These are phyloP conservation scores for Cyclargus thomasi DNA, from an alignment of 1,140 invertebrate species.

Conservation along the genomic window DNA sequence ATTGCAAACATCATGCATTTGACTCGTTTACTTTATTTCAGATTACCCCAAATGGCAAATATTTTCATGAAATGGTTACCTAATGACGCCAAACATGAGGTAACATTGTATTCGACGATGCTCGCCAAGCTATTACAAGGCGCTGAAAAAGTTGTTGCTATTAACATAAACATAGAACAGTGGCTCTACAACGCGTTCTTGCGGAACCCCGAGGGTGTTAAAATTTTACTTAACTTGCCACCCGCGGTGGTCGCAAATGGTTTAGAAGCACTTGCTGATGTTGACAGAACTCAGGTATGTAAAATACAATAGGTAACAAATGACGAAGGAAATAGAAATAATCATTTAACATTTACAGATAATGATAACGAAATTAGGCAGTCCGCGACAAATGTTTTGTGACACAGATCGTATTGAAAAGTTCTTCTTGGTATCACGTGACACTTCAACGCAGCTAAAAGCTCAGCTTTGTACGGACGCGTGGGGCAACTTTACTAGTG, in stretches of 20 bases:
- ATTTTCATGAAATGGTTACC: slow-evolving; percentile 50
- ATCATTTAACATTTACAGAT: slow-evolving; percentile 42
- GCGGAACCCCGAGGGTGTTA: slow-evolving; percentile 51
- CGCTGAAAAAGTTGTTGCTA: slow-evolving; percentile 44
- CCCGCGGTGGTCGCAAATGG: slow-evolving; percentile 47
- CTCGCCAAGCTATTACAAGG: slow-evolving; percentile 55
- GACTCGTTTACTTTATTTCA: slow-evolving; percentile 34
- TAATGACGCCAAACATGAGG: slow-evolving; percentile 39
- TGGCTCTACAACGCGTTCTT: slow-evolving; percentile 52
- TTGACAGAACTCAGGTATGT: slow-evolving; percentile 58
- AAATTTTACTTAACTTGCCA: slow-evolving; percentile 43
- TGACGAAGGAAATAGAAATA: neutral
- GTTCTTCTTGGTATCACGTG: slow-evolving; percentile 63
- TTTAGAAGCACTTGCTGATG: slow-evolving; percentile 61
- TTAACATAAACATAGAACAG: slow-evolving; percentile 60
- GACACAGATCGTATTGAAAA: slow-evolving; percentile 58
- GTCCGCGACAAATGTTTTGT: slow-evolving; percentile 68
- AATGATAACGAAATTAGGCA: slow-evolving; percentile 53
- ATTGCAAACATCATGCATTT: neutral
- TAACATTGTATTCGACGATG: slow-evolving; percentile 61
- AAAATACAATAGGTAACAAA: neutral
- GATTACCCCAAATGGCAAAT: slow-evolving; percentile 50
- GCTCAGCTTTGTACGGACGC: slow-evolving; percentile 66
- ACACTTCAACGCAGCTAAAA: slow-evolving; percentile 46
- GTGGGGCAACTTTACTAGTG: slow-evolving; percentile 70